Conservation (phyloP, 2,888 invertebrate genomes). For the Elegia similella region DNA sequence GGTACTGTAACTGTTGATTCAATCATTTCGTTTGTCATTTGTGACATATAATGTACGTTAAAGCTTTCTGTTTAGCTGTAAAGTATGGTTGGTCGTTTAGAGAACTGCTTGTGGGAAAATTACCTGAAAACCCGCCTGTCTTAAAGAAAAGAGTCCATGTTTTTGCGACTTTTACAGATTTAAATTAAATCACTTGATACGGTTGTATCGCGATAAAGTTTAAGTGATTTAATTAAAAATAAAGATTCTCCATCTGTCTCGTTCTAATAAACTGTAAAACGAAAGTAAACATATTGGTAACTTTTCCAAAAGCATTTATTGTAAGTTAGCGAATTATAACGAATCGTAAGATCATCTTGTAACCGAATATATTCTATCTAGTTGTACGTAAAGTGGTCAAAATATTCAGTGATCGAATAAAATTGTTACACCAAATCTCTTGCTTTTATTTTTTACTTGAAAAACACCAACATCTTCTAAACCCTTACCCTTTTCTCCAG, state of each 20-base stretch:
- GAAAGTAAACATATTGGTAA: neutral
- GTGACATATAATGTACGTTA: slow-evolving; percentile 39
- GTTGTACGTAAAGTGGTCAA: slow-evolving; percentile 64
- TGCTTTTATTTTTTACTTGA: slow-evolving; percentile 28
- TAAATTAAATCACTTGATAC: neutral
- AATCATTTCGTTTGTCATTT: slow-evolving; percentile 35
- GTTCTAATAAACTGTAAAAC: neutral
- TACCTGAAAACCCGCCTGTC: slow-evolving; percentile 7
- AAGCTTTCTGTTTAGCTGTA: slow-evolving; percentile 51
- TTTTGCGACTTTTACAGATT: neutral
- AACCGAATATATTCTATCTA: slow-evolving; percentile 65
- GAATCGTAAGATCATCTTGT: slow-evolving; percentile 48
- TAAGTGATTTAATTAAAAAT: too few relatives aligned
- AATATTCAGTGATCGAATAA: slow-evolving; percentile 80
- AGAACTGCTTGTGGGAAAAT: slow-evolving; percentile 19
- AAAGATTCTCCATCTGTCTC: too few relatives aligned
- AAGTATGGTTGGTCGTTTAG: slow-evolving; percentile 30
- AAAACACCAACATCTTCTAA: too few relatives aligned
- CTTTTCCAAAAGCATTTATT: slow-evolving; percentile 13
- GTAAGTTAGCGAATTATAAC: slow-evolving; percentile 39
- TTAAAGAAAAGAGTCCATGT: neutral
- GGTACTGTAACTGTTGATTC: slow-evolving; percentile 35
- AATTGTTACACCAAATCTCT: slow-evolving; percentile 74
- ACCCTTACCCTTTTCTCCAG: too few relatives aligned
- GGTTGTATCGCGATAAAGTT: too few relatives aligned